Conservation (phyloP, 2,888 invertebrate genomes). For the Apeira syringaria region DNA sequence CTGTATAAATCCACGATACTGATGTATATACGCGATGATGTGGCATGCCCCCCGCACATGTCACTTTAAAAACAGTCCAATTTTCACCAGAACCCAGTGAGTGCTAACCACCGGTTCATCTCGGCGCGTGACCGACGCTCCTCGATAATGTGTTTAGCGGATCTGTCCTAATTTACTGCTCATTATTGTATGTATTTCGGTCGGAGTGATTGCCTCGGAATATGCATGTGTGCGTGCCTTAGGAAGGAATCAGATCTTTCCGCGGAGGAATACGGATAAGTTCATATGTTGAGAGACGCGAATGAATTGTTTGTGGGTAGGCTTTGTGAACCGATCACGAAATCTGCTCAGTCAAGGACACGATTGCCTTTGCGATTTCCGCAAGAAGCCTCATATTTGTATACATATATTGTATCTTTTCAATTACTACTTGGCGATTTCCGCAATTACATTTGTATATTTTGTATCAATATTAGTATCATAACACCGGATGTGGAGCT, state of each 20-base stretch:
- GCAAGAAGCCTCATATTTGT: no score
- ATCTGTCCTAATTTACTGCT: conserved; percentile 24
- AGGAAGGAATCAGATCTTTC: conserved; percentile 12
- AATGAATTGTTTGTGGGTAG: background rate
- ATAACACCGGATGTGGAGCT: no score
- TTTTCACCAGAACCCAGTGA: conserved; percentile 20
- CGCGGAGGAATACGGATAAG: no score
- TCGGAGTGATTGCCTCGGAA: conserved; percentile 4
- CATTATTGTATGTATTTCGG: conserved; percentile 10
- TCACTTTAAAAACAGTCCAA: conserved; percentile 23
- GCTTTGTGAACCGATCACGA: background rate
- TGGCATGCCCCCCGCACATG: conserved; percentile 11
- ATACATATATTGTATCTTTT: no score
- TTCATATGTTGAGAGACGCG: background rate
- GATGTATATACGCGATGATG: no score
- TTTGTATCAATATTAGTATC: no score
- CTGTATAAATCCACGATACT: no score
- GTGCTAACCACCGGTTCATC: conserved; percentile 21
- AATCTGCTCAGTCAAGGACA: background rate
- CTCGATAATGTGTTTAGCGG: conserved; percentile 28
- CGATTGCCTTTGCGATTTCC: background rate
- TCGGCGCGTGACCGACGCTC: conserved; percentile 27
- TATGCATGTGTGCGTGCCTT: background rate
- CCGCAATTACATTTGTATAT: no score
- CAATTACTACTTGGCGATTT: no score